Evolutionary conservation across 2,113 vertebrate genomes (phyloP), one percentile per base, ranked within the genome.

Genomic region (Calidris pygmaea): DNA sequence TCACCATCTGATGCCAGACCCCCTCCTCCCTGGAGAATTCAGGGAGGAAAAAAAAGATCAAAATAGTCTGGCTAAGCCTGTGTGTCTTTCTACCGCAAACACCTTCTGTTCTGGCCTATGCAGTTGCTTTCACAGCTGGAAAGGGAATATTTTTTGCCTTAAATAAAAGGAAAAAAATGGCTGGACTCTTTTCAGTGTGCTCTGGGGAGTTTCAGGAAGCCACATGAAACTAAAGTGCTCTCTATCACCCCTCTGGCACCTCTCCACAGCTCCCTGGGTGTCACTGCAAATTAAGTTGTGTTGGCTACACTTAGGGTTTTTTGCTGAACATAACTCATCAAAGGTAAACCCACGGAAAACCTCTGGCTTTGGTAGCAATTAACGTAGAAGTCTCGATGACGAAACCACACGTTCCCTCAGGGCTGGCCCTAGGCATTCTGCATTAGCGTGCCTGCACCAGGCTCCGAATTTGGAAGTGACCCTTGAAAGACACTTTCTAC

Each of bases 61-160:
- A 87, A 93, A 86, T 34, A 63, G 43, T 74, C 60, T 90, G 89
- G n/a, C 65, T 81, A 74, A 89, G 68, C 56, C 62, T 65, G 16
- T 87, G 72, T 83, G 72, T 89, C 73, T 48, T 95, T 84, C 84
- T 60, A 91, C 93, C 19, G 0, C 95, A 89, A 91, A 95, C 93
- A 95, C 84, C 94, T 97, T 91, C 96, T 96, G 94, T 97, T 96
- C 95, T 97, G 94, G 93, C 84, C 76, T 85, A 39, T 20, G 21
- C 47, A 47, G 73, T 91, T 96, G 96, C 94, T 97, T 96, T 96
- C 66, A 95, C 94, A 96, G 95, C 91, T 96, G 93, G 80, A 95
- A 91, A 87, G 60, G 35, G 72, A 84, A 75, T 85, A 50, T 27
- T 92, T 95, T 90, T 81, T 72, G n/a, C 60, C 76, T 87, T 75